Evolutionary conservation across 2,888 invertebrate genomes (phyloP), one percentile per base, ranked within the genome.

Genomic region (Acleris cristana): DNA sequence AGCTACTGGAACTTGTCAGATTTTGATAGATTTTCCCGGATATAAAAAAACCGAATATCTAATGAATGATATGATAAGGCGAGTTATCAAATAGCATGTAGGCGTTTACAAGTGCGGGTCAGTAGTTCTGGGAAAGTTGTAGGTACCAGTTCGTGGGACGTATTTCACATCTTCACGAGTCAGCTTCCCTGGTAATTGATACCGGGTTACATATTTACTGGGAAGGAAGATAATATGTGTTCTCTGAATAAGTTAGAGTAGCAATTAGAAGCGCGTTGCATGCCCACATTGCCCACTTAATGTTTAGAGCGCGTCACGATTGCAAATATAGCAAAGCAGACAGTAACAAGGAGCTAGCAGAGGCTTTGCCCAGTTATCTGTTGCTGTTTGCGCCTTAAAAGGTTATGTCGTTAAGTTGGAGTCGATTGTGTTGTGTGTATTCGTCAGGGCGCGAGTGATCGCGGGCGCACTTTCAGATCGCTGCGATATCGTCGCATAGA

Each of bases 311-410:
- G 69, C 62, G 62, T 69, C 69, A 70, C 70, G 71, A 75, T 79
- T 76, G 58, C 67, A 67, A 75, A 77, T 79, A 78, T 81, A 73
- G 76, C 76, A 72, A 75, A 77, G 71, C 66, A 58, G 82, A 82
- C 79, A 78, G 78, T 81, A 81, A 81, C 80, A 81, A 80, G 79
- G 74, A 72, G 74, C 79, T 73, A 76, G 76, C 74, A 76, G 71
- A 79, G 76, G 77, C 77, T 78, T 81, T 75, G 79, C 74, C 70
- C 70, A 72, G 72, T 71, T 76, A 73, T 72, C 64, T 61, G 62
- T 69, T 64, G 65, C 60, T 53, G 63, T 14, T 54, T 67, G 70
- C 45, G 61, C 75, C 71, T 57, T 78, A 75, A 70, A 74, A 65
- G 75, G 74, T 59, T 61, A 56, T 69, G 64, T 76, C 74, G 74